These are phyloP conservation scores for Automeris io DNA, from an alignment of 2,888 invertebrate genomes.

Conservation along the genomic window DNA sequence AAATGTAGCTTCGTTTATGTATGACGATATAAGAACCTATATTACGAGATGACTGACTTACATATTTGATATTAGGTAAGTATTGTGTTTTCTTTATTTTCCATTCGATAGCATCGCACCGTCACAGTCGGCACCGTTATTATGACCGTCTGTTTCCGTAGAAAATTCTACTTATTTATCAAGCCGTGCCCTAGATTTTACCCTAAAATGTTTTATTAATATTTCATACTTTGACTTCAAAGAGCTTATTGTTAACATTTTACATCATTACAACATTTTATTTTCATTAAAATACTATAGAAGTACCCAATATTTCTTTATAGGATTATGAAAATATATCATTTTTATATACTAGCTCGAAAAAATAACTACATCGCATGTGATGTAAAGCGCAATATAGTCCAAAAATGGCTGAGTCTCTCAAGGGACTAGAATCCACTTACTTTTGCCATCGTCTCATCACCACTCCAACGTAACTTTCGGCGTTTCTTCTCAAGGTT, in stretches of 20 bases:
- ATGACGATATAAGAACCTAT: too few species aligned
- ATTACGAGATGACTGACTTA: slow-evolving; percentile 9
- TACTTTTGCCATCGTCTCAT: too few species aligned
- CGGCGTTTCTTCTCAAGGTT: too few species aligned
- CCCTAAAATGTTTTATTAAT: not conserved
- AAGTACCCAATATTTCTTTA: not conserved
- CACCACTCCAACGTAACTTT: too few species aligned
- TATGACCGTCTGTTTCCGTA: slow-evolving; percentile 45
- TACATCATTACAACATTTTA: slow-evolving; percentile 4
- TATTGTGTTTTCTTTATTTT: slow-evolving; percentile 31
- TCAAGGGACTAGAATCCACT: too few species aligned
- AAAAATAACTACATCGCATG: too few species aligned
- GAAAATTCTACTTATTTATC: slow-evolving; percentile 57
- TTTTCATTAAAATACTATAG: too few species aligned
- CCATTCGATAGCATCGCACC: slow-evolving; percentile 37
- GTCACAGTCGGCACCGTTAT: slow-evolving; percentile 27
- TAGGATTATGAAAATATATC: not conserved
- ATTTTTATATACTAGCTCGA: too few species aligned
- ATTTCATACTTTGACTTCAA: not conserved
- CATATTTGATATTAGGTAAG: slow-evolving; percentile 35
- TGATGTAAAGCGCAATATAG: too few species aligned
- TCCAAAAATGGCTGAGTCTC: too few species aligned
- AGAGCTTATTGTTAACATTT: not conserved
- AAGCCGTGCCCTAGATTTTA: slow-evolving; percentile 22
- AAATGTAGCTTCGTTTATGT: too few species aligned